Evolutionary conservation across 2,888 invertebrate species (phyloP).

Genomic region (Eristalinus aeneus): DNA sequence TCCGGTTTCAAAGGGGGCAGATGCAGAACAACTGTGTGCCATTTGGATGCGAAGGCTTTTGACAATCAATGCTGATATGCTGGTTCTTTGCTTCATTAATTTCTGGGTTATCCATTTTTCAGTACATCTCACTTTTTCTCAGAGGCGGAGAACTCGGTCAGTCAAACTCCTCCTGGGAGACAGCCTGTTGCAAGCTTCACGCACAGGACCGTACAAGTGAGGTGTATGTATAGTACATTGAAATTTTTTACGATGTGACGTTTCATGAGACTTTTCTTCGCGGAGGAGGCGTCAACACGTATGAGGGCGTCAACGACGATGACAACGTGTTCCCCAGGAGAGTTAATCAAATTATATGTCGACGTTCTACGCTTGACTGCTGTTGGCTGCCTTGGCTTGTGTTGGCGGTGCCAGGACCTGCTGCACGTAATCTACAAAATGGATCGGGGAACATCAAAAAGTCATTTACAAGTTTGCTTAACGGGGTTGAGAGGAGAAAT

Average conservation of each 20-base stretch:
- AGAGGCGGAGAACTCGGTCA: no score
- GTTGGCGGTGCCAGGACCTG: neutral
- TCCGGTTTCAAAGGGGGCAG: conserved; percentile 9
- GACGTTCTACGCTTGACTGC: neutral
- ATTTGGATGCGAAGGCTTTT: no score
- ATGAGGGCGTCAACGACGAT: neutral
- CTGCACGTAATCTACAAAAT: conserved; percentile 37
- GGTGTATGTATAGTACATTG: neutral
- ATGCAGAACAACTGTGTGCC: no score
- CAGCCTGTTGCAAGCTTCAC: neutral
- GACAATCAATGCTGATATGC: no score
- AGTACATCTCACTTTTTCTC: no score
- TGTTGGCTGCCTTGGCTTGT: neutral
- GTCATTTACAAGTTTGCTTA: conserved; percentile 44
- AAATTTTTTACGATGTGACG: neutral
- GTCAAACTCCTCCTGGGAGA: neutral
- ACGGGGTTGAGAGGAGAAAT: conserved; percentile 15
- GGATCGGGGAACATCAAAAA: conserved; percentile 45
- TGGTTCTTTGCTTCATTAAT: no score
- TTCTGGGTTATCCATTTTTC: no score
- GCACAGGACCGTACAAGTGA: neutral
- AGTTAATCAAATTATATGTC: neutral
- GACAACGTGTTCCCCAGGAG: neutral
- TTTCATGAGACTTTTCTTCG: neutral
- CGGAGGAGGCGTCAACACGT: neutral